Evolutionary conservation across 2,797 vertebrate species (phyloP).

Genomic region (Perodicticus potto): DNA sequence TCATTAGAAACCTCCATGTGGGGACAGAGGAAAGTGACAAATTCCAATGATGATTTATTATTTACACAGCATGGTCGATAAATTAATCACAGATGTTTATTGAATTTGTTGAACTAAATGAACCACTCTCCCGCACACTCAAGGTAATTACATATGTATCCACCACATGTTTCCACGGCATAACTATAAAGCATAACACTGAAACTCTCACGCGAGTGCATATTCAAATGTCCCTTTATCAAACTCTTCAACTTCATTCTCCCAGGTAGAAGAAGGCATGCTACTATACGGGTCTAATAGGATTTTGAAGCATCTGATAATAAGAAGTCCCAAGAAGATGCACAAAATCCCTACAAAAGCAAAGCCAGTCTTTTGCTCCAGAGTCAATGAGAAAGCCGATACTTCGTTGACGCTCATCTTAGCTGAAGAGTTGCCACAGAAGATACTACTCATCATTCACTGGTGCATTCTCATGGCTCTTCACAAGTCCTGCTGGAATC

Average conservation of each 20-base stretch:
- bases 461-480: constrained; percentile 84
- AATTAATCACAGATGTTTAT: constrained; percentile 85
- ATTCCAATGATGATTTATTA: not conserved
- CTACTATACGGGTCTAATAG: constrained; percentile 98
- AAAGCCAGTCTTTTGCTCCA: constrained; percentile 98
- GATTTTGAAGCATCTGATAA: constrained; percentile 97
- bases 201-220: constrained; percentile 92
- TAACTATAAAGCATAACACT: constrained; percentile 76
- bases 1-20: not conserved
- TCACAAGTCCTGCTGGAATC: constrained; percentile 76
- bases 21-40: not conserved
- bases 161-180: constrained; percentile 71
- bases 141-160: constrained; percentile 72
- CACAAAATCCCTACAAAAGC: constrained; percentile 97
- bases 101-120: constrained; percentile 82
- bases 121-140: constrained; percentile 71
- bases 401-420: constrained; percentile 94
- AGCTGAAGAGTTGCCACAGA: constrained; percentile 95
- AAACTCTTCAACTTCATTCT: constrained; percentile 95
- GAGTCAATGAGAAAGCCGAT: constrained; percentile 94
- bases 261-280: constrained; percentile 98
- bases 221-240: constrained; percentile 99
- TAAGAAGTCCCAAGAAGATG: constrained; percentile 96
- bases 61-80: not conserved
- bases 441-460: constrained; percentile 93